Evolutionary conservation across 1,140 invertebrate genomes (phyloP).

Genomic region (Amyelois transitella): DNA sequence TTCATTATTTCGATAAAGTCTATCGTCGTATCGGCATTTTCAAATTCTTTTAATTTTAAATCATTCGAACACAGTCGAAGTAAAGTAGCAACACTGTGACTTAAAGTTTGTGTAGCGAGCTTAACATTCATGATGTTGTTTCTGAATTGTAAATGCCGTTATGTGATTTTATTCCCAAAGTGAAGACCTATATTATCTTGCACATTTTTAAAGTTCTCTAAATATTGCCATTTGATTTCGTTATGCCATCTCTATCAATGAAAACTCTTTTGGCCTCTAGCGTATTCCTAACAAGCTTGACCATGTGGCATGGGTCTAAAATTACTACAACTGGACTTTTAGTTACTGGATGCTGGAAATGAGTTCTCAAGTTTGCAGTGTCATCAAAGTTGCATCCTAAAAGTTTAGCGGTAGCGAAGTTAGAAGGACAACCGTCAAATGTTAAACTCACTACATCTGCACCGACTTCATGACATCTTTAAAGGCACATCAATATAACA

Average conservation of each 20-base stretch:
- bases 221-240: neutral
- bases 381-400: constrained; percentile 23
- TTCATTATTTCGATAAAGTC: constrained; percentile 26
- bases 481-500: constrained; percentile 19
- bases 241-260: neutral
- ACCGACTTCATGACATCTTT: constrained; percentile 16
- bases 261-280: constrained; percentile 10
- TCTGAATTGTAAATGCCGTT: constrained; percentile 6
- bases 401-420: constrained; percentile 19
- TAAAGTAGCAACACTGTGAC: constrained; percentile 21
- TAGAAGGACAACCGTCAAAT: constrained; percentile 32
- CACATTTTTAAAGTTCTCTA: neutral
- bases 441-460: constrained; percentile 28
- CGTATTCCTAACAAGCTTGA: constrained; percentile 22
- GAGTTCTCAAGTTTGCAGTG: neutral
- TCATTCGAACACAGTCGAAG: constrained; percentile 13
- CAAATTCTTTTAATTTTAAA: constrained; percentile 15
- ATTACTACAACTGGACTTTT: constrained; percentile 9
- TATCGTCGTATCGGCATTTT: constrained; percentile 14
- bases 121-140: constrained; percentile 18
- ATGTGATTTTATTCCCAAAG: constrained; percentile 8
- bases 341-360: constrained; percentile 15
- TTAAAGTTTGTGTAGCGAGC: constrained; percentile 26
- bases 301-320: constrained; percentile 25
- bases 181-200: constrained; percentile 9